phyloP scores from a whole-genome alignment of 2,113 vertebrate genomes.

The Chroicocephalus ridibundus region DNA sequence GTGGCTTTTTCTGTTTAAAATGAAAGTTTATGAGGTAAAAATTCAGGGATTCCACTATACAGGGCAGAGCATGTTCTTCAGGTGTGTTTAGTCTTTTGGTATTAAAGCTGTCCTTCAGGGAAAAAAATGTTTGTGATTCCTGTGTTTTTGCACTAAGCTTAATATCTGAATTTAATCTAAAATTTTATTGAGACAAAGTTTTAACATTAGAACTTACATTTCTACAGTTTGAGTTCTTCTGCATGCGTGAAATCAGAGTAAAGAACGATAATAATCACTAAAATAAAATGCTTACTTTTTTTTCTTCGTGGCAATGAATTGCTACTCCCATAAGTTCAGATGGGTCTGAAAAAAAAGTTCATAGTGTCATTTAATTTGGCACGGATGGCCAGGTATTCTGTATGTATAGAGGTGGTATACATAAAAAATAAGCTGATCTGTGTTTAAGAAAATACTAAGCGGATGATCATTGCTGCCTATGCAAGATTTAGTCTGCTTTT shows the following conservation, averaged over 20 bases:
- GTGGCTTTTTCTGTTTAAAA: not conserved
- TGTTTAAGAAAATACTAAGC: not conserved
- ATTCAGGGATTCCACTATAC: not conserved
- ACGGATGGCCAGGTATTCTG: not conserved
- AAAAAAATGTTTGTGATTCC: not conserved
- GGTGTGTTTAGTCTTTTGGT: not conserved
- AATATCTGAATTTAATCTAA: not conserved
- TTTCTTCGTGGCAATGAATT: not conserved
- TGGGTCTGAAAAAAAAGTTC: not conserved
- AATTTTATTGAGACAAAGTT: not conserved
- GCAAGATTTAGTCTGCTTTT: not conserved
- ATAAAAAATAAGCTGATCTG: not conserved
- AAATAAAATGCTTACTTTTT: not conserved
- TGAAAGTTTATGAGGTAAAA: not conserved
- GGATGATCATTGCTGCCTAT: not conserved
- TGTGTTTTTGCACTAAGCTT: not conserved
- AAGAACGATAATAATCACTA: not conserved
- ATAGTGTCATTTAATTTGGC: not conserved
- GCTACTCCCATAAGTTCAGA: not conserved
- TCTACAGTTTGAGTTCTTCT: not conserved
- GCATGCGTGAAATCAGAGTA: not conserved
- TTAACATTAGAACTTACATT: not conserved
- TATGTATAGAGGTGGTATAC: not conserved
- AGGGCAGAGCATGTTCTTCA: not conserved
- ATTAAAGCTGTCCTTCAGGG: not conserved